These are phyloP conservation scores for Lithodes maja DNA, from an alignment of 2,888 invertebrate genomes.

Conservation along the genomic window DNA sequence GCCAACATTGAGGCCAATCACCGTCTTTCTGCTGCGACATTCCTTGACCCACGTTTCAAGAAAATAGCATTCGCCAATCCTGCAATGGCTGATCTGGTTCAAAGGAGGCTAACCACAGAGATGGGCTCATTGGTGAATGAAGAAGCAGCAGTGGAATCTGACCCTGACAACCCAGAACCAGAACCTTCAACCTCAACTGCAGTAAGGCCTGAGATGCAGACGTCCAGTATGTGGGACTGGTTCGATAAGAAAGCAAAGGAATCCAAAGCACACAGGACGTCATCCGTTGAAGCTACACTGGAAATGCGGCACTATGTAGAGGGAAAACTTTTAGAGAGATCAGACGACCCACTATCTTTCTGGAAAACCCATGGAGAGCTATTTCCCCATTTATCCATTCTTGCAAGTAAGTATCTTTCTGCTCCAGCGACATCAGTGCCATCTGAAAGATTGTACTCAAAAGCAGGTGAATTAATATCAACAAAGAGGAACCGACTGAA, in stretches of 20 bases:
- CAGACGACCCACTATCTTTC: neutral
- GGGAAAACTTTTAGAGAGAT: neutral
- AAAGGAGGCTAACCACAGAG: neutral
- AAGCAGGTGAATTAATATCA: constrained; percentile 19
- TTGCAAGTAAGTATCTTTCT: neutral
- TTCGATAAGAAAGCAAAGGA: neutral
- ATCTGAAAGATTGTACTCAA: constrained; percentile 12
- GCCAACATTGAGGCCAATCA: neutral
- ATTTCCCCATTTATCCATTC: neutral
- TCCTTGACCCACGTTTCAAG: constrained; percentile 6
- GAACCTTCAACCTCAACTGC: neutral
- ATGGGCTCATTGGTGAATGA: neutral
- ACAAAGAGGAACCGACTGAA: neutral
- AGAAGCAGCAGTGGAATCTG: neutral
- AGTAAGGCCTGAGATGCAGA: neutral
- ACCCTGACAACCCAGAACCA: neutral
- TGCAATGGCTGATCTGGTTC: constrained; percentile 7
- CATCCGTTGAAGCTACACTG: neutral
- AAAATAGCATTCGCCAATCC: neutral
- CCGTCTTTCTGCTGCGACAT: constrained; percentile 1
- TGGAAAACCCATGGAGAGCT: constrained; percentile 1
- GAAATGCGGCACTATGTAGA: constrained; percentile 6
- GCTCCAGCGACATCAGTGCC: constrained; percentile 14
- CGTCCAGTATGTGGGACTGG: neutral
- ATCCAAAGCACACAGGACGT: neutral